Conservation (phyloP, 2,113 vertebrate genomes). For the Litocranius walleri region DNA sequence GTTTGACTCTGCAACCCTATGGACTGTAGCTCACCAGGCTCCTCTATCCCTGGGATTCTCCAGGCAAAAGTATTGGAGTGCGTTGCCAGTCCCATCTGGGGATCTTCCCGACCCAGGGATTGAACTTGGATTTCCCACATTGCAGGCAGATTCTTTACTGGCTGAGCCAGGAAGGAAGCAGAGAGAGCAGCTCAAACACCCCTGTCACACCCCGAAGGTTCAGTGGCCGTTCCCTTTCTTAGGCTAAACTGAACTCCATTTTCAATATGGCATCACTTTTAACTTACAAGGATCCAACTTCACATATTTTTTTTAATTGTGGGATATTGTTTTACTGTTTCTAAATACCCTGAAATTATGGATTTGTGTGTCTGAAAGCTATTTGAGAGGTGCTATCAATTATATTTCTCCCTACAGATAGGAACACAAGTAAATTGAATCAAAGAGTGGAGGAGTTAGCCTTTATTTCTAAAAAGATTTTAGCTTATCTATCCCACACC, state of each 20-base stretch:
- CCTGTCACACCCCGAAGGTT: accelerated
- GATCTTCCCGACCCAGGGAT: neutral
- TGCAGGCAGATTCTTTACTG: neutral
- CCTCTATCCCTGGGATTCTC: neutral
- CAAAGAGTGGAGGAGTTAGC: too few species aligned
- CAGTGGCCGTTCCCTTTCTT: accelerated
- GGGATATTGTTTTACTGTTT: neutral
- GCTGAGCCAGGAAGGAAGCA: neutral
- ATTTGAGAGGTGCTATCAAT: neutral
- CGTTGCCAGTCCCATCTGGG: neutral
- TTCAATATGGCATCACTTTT: neutral
- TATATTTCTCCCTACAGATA: neutral
- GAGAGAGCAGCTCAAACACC: accelerated
- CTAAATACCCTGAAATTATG: neutral
- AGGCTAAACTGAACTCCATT: neutral
- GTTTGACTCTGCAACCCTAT: neutral
- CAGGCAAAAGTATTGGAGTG: neutral
- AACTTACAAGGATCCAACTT: neutral
- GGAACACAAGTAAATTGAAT: too few species aligned
- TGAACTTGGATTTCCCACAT: neutral
- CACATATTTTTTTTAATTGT: neutral
- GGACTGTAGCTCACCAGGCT: neutral
- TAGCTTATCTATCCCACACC: neutral
- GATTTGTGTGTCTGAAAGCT: neutral
- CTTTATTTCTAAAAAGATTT: neutral